Evolutionary conservation across 2,888 invertebrate genomes (phyloP), one percentile per base, ranked within the genome.

Genomic region (Dinocampus coccinellae): DNA sequence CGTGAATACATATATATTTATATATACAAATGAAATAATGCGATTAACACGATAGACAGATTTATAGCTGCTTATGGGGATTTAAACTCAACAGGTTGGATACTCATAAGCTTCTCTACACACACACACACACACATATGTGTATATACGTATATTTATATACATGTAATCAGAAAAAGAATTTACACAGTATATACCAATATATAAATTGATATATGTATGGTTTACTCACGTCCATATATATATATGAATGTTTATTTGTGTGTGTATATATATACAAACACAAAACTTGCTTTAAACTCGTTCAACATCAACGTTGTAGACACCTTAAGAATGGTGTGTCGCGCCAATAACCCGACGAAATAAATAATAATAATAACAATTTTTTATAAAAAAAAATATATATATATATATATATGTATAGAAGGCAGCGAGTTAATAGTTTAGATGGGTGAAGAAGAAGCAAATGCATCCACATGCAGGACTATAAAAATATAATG

Each of bases 71-170:
- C 77, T 76, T 76, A 76, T 75, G 68, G 78, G 80, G 82, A 83
- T 83, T 83, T 81, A 81, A 82, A 83, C 82, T 83, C 83, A 84
- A 84, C 83, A 83, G 82, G 82, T 84, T 79, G 78, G 70, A 61
- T 67, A 33, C 57, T 26, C 16, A 64, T 70, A 70, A 70, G 57
- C 70, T 55, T 69, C 70, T 47, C 7, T n/a, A n/a, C n/a, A n/a
- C n/a, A n/a, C n/a, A n/a, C 42, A 20, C 57, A n/a, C 26, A 42
- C 42, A 20, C 57, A n/a, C 26, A 42, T 47, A 63, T 63, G 26
- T 62, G 47, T 42, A 24, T 47, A 63, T 29, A 47, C n/a, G n/a
- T n/a, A n/a, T n/a, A n/a, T n/a, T n/a, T n/a, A n/a, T n/a, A n/a
- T n/a, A n/a, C n/a, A n/a, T n/a, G n/a, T n/a, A n/a, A n/a, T n/a